Base-by-base conservation (phyloP, 2,888 invertebrate species). In the Laspeyria flexula region DNA sequence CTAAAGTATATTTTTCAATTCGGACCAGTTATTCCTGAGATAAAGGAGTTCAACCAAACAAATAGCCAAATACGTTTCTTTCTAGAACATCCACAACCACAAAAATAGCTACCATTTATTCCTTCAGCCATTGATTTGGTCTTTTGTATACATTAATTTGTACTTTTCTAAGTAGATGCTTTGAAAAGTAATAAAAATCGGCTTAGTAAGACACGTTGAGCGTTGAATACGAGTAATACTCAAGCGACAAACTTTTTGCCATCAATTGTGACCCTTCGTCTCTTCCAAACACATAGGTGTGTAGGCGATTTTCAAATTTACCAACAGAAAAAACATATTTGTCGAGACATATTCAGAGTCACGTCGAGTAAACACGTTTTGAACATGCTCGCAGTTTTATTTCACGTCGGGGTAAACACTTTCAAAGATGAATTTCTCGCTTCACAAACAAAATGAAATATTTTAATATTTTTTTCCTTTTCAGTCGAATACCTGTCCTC, bases 171-270 rank as follows among this genome's bases (percentile, higher is more conserved):
- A 82, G 79, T 74, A 78, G 79, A 71, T 80, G 73, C 80, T 84
- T 86, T 85, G 81, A 86, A 79, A 79, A 70, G 88, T 83, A 88
- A 90, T 90, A 91, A 90, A 90, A 88, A 86, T 85, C 87, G 86
- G 82, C 89, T 90, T 89, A 86, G 74, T 62, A 63, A 76, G 79
- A 79, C 82, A 86, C 81, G 78, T 85, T 81, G 81, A 73, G 68
- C 63, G 68, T 75, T 70, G 77, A 79, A 82, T 77, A 67, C 56
- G 81, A 82, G 77, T 83, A 85, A 82, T 76, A 77, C 65, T 51
- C 65, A 47, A 39, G 55, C 45, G 55, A 60, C 63, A 69, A 49
- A 65, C 57, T 61, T 73, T 71, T 71, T 74, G 63, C 70, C 43
- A 60, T 55, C 44, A 48, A 48, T 13, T 42, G 15, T 31, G 4